Percentiles rank a stretch among this genome's conserved stretches.
These are phyloP conservation scores for Lonchura striata DNA, from an alignment of 2,113 vertebrate genomes.

Conservation along the genomic window DNA sequence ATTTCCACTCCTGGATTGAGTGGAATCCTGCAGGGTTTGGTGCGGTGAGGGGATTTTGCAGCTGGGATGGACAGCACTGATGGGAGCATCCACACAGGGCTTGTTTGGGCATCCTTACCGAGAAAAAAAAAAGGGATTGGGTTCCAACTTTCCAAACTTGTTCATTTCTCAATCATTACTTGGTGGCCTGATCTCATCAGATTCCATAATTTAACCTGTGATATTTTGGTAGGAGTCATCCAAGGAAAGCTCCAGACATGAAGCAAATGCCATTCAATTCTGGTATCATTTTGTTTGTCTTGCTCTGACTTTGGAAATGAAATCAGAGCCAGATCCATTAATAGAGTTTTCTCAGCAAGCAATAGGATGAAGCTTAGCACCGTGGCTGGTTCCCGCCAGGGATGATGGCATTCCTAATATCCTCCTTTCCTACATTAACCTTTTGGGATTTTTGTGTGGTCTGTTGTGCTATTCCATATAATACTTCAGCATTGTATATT, in stretches of 20 bases:
- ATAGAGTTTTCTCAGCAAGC: not conserved
- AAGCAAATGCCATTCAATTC: not conserved
- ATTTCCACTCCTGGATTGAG: rapidly evolving
- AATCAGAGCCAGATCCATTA: not conserved
- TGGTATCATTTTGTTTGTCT: not conserved
- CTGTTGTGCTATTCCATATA: not conserved
- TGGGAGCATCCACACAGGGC: not conserved
- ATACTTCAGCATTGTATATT: not conserved
- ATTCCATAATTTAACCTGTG: not conserved
- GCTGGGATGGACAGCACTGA: not conserved
- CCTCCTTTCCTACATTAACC: not conserved
- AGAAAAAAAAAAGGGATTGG: not conserved
- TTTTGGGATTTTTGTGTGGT: not conserved
- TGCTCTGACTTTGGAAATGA: not conserved
- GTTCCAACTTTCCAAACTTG: not conserved
- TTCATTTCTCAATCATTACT: rapidly evolving
- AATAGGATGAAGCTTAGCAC: not conserved
- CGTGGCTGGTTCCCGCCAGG: not conserved
- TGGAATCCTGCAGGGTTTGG: not conserved
- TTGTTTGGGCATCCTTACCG: not conserved
- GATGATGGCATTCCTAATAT: not conserved
- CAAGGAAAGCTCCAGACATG: not conserved
- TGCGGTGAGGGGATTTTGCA: not conserved
- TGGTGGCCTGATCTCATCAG: not conserved
- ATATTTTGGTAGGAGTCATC: not conserved